Evolutionary conservation across 2,797 vertebrate species (phyloP), one percentile per base, ranked within the genome.

Genomic region (Staurois parvus): DNA sequence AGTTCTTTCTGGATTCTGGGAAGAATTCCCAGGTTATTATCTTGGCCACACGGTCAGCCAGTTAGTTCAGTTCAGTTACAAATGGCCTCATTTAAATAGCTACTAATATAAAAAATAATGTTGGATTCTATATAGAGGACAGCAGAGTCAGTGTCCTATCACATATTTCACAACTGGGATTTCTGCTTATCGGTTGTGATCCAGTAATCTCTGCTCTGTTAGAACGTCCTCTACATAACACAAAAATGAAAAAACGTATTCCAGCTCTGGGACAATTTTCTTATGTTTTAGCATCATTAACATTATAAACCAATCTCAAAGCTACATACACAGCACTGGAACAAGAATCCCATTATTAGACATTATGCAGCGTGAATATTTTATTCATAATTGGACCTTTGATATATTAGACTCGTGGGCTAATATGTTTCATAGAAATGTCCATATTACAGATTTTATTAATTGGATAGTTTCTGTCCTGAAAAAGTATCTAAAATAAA

Each of bases 341-440:
- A 29, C 42, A 76, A 34, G 73, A 59, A 59, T 52, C 6, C 73
- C 48, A 59, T 76, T 76, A 76, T 19, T 68, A 45, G n/a, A 40
- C 37, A 68, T 37, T 34, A 79, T 68, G 59, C 37, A 26, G 34
- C n/a, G 68, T 67, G 76, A 68, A 68, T 79, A 68, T 67, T 79
- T 66, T 10, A 79, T 79, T 45, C 62, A 29, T 68, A 68, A 67
- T 15, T 67, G 56, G 32, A 17, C 56, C 30, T 77, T 66, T 66
- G 56, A 40, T 64, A 62, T 40, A 40, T 64, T 77, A 77, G 32
- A 32, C 17, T 77, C 52, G 62, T 30, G 30, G 62, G 28, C 30
- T 32, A 76, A 76, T 32, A 77, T 29, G 11, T 28, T 79, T 67
- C 62, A 68, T 42, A 26, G 37, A 45, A 78, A 68, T 79, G 34